Evolutionary conservation across 1,140 invertebrate genomes (phyloP).

Genomic region (Forficula auricularia): DNA sequence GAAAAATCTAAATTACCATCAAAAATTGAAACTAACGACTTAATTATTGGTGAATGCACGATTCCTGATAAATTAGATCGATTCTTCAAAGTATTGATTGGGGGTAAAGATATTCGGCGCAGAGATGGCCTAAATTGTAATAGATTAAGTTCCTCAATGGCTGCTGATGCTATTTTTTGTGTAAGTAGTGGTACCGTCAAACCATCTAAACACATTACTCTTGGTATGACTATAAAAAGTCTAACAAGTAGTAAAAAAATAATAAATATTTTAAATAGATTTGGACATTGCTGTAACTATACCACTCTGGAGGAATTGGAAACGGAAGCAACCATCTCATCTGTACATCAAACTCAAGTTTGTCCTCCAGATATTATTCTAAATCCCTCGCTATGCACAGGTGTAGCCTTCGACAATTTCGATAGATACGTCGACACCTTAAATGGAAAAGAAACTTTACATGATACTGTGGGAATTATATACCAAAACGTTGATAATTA

Average conservation of each 20-base stretch:
- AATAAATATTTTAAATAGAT: slow-evolving; percentile 1
- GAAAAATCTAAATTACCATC: too few relatives aligned
- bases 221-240: slow-evolving; percentile 1
- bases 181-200: slow-evolving; percentile 4
- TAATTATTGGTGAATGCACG: too few relatives aligned
- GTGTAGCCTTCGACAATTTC: slow-evolving; percentile 27
- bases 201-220: not conserved
- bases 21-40: too few relatives aligned
- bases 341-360: slow-evolving; percentile 11
- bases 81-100: too few relatives aligned
- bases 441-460: slow-evolving; percentile 25
- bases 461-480: slow-evolving; percentile 31
- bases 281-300: not conserved
- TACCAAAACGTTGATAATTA: slow-evolving; percentile 17
- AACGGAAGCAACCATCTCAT: slow-evolving; percentile 16
- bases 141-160: too few relatives aligned
- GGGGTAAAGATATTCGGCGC: too few relatives aligned
- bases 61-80: too few relatives aligned
- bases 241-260: slow-evolving; percentile 1
- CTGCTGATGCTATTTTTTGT: too few relatives aligned
- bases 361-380: slow-evolving; percentile 17
- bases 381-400: slow-evolving; percentile 16
- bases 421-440: slow-evolving; percentile 27
- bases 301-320: slow-evolving; percentile 8
- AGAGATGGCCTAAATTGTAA: too few relatives aligned